These are phyloP conservation scores for Chlamydotis undulata DNA, from an alignment of 2,113 vertebrate genomes.

Conservation along the genomic window DNA sequence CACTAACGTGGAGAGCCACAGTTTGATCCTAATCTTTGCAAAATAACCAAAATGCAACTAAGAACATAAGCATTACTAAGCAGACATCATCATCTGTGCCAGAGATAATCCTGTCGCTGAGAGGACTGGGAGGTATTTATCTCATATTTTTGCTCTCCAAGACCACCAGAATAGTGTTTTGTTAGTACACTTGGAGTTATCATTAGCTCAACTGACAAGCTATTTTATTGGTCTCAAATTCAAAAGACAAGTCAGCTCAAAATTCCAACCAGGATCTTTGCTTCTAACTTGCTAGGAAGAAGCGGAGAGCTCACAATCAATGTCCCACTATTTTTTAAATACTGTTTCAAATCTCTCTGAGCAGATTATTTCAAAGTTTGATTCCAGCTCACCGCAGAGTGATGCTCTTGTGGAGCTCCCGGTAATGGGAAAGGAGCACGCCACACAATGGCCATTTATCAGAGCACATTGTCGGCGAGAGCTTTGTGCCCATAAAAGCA, in stretches of 20 bases:
- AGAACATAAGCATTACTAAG: not conserved
- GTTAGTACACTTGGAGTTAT: not conserved
- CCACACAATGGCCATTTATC: conserved; percentile 29
- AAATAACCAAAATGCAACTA: conserved; percentile 22
- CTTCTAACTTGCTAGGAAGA: conserved; percentile 1
- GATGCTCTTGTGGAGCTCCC: conserved; percentile 26
- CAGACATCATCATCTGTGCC: not conserved
- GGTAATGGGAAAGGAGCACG: conserved; percentile 30
- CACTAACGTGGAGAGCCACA: not conserved
- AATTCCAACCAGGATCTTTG: not conserved
- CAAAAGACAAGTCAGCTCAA: not conserved
- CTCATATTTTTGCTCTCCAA: not conserved
- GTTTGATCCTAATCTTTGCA: not conserved
- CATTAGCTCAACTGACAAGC: not conserved
- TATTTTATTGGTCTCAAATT: not conserved
- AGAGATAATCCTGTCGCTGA: not conserved
- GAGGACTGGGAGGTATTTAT: not conserved
- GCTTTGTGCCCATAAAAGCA: conserved; percentile 55
- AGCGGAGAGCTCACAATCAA: not conserved
- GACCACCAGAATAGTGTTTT: conserved; percentile 18
- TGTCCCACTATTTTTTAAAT: conserved; percentile 27
- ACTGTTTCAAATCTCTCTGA: conserved; percentile 24
- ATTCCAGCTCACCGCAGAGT: not conserved
- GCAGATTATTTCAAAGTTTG: conserved; percentile 46
- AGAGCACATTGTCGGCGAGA: conserved; percentile 33